Evolutionary conservation across 2,797 vertebrate genomes (phyloP), one percentile per base, ranked within the genome.

Genomic region (Phrynocephalus guinanensis): DNA sequence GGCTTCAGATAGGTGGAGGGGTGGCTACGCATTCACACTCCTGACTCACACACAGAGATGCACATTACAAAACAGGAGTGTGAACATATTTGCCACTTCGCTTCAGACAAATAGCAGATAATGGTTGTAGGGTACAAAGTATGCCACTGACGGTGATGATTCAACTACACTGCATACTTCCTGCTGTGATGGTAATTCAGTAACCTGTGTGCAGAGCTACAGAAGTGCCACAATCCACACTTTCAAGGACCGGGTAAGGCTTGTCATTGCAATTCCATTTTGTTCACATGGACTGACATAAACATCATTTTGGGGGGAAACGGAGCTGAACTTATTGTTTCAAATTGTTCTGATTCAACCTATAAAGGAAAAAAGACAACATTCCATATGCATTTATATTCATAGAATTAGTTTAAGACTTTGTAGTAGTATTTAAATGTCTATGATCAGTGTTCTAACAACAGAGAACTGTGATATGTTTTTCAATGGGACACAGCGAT

Each of bases 381-480:
- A 84, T 83, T 56, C 2, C 77, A 0, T 52, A 56, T 92, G 30
- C 3, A 83, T 30, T 71, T 26, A 44, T 63, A 56, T 66, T 79
- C 28, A 16, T 81, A 75, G 16, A 30, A n/a, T 50, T 87, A 13
- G 63, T 84, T 75, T 68, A 50, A 76, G 38, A 71, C 5, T n/a
- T 89, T 92, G 86, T 81, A 75, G 79, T 67, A 82, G 66, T 44
- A 33, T 22, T 86, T 83, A 3, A n/a, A 60, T 18, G 76, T 0
- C 68, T 1, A 90, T 52, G 50, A 2, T 78, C 10, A 78, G 76
- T 6, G 5, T 48, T 56, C 26, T 79, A 79, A 3, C 48, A 56
- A 44, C 13, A 78, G 72, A 71, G 30, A 38, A 16, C 20, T 75
- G 20, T 75, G 13, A 28, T 28, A 15, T 18, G 5, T 33, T n/a